phyloP scores from a whole-genome alignment of 1,140 invertebrate species.

The Pseudomyrmex dendroicus region DNA sequence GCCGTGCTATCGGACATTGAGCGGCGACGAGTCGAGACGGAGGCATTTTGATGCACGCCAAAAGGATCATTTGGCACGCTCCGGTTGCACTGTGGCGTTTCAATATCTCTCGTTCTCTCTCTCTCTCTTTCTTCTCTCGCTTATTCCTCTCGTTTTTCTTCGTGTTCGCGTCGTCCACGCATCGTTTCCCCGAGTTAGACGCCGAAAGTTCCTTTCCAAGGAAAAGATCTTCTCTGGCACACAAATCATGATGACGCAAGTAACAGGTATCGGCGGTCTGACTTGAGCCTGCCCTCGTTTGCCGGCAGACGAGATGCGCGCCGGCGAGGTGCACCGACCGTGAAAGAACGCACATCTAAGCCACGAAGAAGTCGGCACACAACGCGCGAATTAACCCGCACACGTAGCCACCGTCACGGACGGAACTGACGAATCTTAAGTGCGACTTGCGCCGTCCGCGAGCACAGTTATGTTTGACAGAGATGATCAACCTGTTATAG shows the following conservation, averaged over 20 bases:
- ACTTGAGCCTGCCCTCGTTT: slow-evolving; percentile 37
- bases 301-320: slow-evolving; percentile 5
- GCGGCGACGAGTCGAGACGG: slow-evolving; percentile 62
- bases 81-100: slow-evolving; percentile 58
- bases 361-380: background rate
- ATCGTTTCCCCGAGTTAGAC: slow-evolving; percentile 49
- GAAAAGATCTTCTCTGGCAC: slow-evolving; percentile 17
- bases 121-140: background rate
- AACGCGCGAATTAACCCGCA: slow-evolving; percentile 18
- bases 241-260: slow-evolving; percentile 44
- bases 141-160: background rate
- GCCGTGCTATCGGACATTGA: slow-evolving; percentile 71
- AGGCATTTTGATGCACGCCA: slow-evolving; percentile 67
- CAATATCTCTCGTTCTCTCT: slow-evolving; percentile 11
- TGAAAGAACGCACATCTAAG: slow-evolving; percentile 21
- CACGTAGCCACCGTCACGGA: slow-evolving; percentile 21
- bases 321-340: slow-evolving; percentile 27
- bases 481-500: background rate
- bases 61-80: slow-evolving; percentile 72
- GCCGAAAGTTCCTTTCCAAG: slow-evolving; percentile 33
- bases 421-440: slow-evolving; percentile 22
- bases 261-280: slow-evolving; percentile 44
- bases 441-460: background rate
- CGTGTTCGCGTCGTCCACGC: slow-evolving; percentile 35
- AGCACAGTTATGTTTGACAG: slow-evolving; percentile 18